Percentiles rank a stretch among this genome's conserved stretches.
Evolutionary conservation across 2,888 invertebrate genomes (phyloP).

Genomic region (Orthonevra nobilis): DNA sequence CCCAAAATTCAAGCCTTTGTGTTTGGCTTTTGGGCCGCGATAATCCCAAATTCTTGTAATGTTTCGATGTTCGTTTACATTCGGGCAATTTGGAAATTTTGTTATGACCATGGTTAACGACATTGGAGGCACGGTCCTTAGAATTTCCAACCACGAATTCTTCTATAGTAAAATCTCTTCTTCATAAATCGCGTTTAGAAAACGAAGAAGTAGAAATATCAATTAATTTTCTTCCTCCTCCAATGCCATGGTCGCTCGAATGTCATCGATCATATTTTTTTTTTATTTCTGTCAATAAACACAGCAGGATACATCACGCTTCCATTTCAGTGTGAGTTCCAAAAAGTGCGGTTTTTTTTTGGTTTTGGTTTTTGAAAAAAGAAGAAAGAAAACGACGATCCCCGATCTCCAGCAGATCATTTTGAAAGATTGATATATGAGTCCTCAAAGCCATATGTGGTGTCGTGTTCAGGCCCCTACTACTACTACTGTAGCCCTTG

Average conservation of each 20-base stretch:
- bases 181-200: not conserved
- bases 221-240: not conserved
- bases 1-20: too few relatives aligned
- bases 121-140: too few relatives aligned
- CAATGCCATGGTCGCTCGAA: slow-evolving; percentile 11
- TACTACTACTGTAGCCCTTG: not conserved
- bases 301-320: slow-evolving; percentile 65
- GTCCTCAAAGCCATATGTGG: slow-evolving; percentile 53
- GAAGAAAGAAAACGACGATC: too few relatives aligned
- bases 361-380: too few relatives aligned
- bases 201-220: not conserved
- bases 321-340: slow-evolving; percentile 51
- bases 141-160: not conserved
- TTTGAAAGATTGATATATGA: slow-evolving; percentile 60
- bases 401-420: slow-evolving; percentile 58
- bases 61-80: not conserved
- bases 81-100: not conserved
- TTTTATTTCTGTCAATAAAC: slow-evolving; percentile 69
- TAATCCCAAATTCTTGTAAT: slow-evolving; percentile 24
- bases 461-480: slow-evolving; percentile 24
- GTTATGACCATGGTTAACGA: slow-evolving; percentile 33
- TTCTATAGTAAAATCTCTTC: slow-evolving; percentile 3
- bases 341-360: slow-evolving; percentile 11
- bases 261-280: slow-evolving; percentile 65
- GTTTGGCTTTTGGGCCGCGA: too few relatives aligned